Evolutionary conservation across 2,113 vertebrate species (phyloP).

Genomic region (Pleuronectes platessa): DNA sequence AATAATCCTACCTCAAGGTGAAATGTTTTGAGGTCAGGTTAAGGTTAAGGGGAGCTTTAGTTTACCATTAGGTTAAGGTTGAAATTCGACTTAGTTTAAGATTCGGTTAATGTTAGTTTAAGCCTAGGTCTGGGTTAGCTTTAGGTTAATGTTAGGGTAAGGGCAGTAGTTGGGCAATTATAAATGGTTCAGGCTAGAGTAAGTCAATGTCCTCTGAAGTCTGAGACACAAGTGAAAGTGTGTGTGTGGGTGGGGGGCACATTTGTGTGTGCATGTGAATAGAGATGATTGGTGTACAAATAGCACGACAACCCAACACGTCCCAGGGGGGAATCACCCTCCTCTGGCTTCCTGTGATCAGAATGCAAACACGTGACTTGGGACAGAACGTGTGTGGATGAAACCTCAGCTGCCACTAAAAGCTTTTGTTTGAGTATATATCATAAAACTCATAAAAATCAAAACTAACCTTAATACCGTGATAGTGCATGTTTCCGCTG

Average conservation of each 20-base stretch:
- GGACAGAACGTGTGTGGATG: slow-evolving; percentile 31
- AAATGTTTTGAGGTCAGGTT: neutral
- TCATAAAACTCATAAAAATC: no score
- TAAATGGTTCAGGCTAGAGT: no score
- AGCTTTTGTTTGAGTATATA: slow-evolving; percentile 13
- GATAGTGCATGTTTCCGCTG: neutral
- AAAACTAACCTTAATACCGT: neutral
- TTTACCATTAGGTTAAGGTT: no score
- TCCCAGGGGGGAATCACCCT: slow-evolving; percentile 34
- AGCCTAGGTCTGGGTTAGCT: no score
- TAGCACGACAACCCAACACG: slow-evolving; percentile 48
- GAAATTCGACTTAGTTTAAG: neutral
- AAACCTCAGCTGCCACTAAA: slow-evolving; percentile 3
- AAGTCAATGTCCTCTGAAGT: no score
- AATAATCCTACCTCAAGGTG: no score
- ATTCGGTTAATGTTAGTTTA: neutral
- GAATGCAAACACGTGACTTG: slow-evolving; percentile 31
- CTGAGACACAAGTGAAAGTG: no score
- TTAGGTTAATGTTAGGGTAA: no score
- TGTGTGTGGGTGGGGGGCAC: neutral
- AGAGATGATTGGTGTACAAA: slow-evolving; percentile 61
- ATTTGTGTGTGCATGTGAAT: neutral
- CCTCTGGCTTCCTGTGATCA: slow-evolving; percentile 38
- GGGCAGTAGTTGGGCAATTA: no score
- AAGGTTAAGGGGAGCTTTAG: neutral